phyloP scores from a whole-genome alignment of 2,113 vertebrate species.

The Crotophaga sulcirostris region DNA sequence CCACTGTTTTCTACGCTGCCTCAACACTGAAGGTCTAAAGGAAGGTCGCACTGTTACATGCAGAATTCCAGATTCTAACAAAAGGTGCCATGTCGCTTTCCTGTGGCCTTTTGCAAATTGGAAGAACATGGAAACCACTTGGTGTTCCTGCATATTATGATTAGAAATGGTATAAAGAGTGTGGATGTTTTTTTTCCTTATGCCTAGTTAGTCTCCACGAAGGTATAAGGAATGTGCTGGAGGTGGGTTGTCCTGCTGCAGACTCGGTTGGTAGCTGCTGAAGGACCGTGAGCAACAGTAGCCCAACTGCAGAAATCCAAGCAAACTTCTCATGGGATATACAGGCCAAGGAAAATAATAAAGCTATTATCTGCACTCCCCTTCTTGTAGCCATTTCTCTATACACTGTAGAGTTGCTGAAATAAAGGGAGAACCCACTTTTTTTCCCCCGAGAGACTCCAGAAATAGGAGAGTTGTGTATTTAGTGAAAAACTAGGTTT shows the following conservation, averaged over 20 bases:
- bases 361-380: slow-evolving; percentile 66
- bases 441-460: slow-evolving; percentile 75
- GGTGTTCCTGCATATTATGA: slow-evolving; percentile 72
- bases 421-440: slow-evolving; percentile 76
- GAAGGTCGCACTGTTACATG: slow-evolving; percentile 71
- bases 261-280: slow-evolving; percentile 42
- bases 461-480: slow-evolving; percentile 82
- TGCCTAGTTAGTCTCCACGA: slow-evolving; percentile 71
- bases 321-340: slow-evolving; percentile 56
- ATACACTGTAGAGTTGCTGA: slow-evolving; percentile 72
- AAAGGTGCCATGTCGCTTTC: slow-evolving; percentile 75
- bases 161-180: slow-evolving; percentile 73
- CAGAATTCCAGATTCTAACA: slow-evolving; percentile 66
- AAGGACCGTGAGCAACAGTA: slow-evolving; percentile 45
- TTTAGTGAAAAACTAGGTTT: slow-evolving; percentile 88
- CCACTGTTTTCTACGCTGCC: slow-evolving; percentile 78
- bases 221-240: slow-evolving; percentile 62
- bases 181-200: slow-evolving; percentile 72
- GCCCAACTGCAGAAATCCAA: slow-evolving; percentile 36
- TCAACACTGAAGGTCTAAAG: slow-evolving; percentile 74
- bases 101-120: slow-evolving; percentile 75
- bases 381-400: slow-evolving; percentile 63
- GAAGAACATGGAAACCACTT: slow-evolving; percentile 61
- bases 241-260: slow-evolving; percentile 64
- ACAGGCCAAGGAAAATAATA: slow-evolving; percentile 68